Evolutionary conservation across 2,113 vertebrate species (phyloP), one percentile per base, ranked within the genome.

Genomic region (Siphamia tubifer): DNA sequence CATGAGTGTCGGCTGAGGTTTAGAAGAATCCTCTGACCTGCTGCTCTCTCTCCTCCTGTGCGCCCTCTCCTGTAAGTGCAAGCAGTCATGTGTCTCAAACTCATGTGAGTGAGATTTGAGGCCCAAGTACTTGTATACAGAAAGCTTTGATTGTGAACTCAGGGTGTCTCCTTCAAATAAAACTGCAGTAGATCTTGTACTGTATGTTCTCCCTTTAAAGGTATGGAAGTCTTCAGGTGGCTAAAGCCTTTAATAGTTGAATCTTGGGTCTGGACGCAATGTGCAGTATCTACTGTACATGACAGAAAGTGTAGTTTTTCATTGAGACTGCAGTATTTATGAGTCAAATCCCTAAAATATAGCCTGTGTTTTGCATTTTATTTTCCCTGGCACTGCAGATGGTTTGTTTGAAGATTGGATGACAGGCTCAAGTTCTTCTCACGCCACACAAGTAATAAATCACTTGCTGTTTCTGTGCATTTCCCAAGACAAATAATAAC

Each of bases 101-200:
- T 94, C 95, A 95, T 95, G 94, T 95, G 95, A 95, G 93, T 65
- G 90, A 93, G 93, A 93, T 96, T 94, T 93, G 77, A 85, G 77
- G 79, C 69, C 80, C 52, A 25, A 63, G 70, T 48, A 48, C 65
- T 40, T 56, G 79, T 60, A 53, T 74, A 80, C 65, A 84, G 71
- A 85, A 74, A 77, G 74, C 55, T 75, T 82, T 77, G 80, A 77
- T 89, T 87, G 81, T 71, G 64, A 68, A 23, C 51, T 23, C 15
- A 35, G 30, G 48, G 60, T 34, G 40, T 61, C 38, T 65, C 61
- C 44, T 16, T 71, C 30, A 12, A 36, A 67, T 64, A 16, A 63
- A 73, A 58, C 23, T 12, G 12, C 53, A 25, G 4, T 16, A 45
- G 45, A 45, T 63, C 21, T 53, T 6, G 9, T 30, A 36, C 32